Percentiles rank a stretch among this genome's conserved stretches.
These are phyloP conservation scores for Danionella dracula DNA, from an alignment of 2,797 vertebrate species.

Conservation along the genomic window DNA sequence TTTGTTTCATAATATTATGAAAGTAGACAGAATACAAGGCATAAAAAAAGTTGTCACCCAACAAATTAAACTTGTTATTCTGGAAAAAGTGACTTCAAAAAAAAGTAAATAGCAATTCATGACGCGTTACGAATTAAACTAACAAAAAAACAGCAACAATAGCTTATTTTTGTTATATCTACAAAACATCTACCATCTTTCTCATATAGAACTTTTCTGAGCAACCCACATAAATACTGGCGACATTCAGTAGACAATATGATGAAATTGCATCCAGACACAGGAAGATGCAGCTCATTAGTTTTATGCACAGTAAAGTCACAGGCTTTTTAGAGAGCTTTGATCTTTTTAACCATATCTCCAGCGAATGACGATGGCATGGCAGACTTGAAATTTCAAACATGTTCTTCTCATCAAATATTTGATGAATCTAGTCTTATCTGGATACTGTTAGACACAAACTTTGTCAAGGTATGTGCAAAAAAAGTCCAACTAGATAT, in stretches of 20 bases:
- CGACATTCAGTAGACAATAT: conserved; percentile 1
- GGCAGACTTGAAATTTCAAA: not conserved
- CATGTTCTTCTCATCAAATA: conserved; percentile 22
- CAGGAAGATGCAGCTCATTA: conserved; percentile 41
- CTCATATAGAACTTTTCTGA: too few relatives aligned
- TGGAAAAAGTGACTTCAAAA: too few relatives aligned
- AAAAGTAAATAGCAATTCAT: too few relatives aligned
- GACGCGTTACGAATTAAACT: too few relatives aligned
- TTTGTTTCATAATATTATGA: too few relatives aligned
- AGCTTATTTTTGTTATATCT: too few relatives aligned
- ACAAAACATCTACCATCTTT: too few relatives aligned
- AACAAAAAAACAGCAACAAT: too few relatives aligned
- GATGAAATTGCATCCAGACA: conserved; percentile 28
- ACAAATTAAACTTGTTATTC: too few relatives aligned
- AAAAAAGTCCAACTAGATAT: not conserved
- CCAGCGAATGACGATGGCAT: conserved; percentile 21
- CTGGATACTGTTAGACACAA: not conserved
- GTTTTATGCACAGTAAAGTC: conserved; percentile 35
- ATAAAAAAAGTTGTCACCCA: too few relatives aligned
- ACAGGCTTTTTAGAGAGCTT: conserved; percentile 32
- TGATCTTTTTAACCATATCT: conserved; percentile 43
- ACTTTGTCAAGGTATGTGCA: not conserved
- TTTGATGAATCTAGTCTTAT: conserved; percentile 6
- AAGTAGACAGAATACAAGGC: too few relatives aligned
- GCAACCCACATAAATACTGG: too few relatives aligned